These are phyloP conservation scores for Papilio helenus DNA, from an alignment of 1,140 invertebrate genomes.

Conservation along the genomic window DNA sequence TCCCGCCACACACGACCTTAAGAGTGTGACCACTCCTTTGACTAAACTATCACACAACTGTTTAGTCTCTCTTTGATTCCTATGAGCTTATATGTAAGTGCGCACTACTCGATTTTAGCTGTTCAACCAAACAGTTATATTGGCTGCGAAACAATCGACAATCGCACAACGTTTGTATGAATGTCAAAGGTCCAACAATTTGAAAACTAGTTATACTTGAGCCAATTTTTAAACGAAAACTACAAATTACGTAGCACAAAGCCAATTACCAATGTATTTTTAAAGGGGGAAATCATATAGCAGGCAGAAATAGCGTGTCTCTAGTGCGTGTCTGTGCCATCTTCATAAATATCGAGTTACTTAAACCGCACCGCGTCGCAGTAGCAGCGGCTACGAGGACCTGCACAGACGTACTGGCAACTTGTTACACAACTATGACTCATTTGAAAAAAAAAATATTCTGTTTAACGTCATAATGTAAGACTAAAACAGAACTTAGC, in stretches of 20 bases:
- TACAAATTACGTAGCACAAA: neutral
- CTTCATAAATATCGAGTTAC: neutral
- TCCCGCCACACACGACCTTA: no score
- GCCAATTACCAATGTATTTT: conserved; percentile 9
- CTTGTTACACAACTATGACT: conserved; percentile 2
- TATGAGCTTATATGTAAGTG: no score
- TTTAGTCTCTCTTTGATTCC: no score
- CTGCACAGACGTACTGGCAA: neutral
- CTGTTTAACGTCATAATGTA: neutral
- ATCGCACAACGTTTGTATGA: no score
- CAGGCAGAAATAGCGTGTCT: neutral
- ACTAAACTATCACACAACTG: no score
- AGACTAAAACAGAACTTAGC: neutral
- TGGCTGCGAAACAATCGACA: no score
- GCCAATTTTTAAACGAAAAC: neutral
- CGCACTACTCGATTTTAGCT: no score
- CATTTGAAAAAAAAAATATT: no score
- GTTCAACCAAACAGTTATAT: no score
- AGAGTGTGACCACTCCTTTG: no score
- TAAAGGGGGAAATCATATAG: neutral
- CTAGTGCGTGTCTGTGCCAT: neutral
- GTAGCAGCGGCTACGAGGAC: neutral
- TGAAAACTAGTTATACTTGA: no score
- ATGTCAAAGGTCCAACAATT: no score
- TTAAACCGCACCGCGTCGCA: neutral